Evolutionary conservation across 2,113 vertebrate species (phyloP).

Genomic region (Fregetta grallaria): DNA sequence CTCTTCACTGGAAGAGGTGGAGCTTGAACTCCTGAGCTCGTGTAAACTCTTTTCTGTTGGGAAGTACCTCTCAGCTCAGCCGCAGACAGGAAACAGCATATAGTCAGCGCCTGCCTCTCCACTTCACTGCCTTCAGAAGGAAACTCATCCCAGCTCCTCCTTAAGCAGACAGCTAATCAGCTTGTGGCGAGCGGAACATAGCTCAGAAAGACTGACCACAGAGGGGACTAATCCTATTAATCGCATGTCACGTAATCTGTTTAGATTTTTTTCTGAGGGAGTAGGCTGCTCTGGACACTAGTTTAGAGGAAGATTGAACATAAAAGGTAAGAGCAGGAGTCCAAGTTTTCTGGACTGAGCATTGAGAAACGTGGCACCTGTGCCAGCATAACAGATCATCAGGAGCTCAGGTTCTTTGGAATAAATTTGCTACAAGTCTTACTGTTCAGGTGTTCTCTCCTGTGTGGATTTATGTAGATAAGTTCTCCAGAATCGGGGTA

Average conservation of each 20-base stretch:
- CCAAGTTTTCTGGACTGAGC: background rate
- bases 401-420: background rate
- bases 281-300: slow-evolving; percentile 7
- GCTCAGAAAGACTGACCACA: slow-evolving; percentile 4
- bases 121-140: slow-evolving; percentile 4
- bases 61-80: slow-evolving; percentile 45
- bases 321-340: slow-evolving; percentile 34
- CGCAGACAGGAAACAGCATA: slow-evolving; percentile 29
- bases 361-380: background rate
- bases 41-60: background rate
- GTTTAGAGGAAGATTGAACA: slow-evolving; percentile 9
- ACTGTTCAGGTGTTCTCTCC: background rate
- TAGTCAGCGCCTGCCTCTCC: slow-evolving; percentile 20
- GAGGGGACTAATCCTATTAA: background rate
- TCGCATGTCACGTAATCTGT: background rate
- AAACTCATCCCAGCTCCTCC: slow-evolving; percentile 33
- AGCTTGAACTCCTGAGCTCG: slow-evolving; percentile 31
- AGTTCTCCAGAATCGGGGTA: background rate
- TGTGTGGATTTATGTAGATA: background rate
- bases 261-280: background rate
- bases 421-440: background rate
- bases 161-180: slow-evolving; percentile 8
- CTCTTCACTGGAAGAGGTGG: slow-evolving; percentile 22
- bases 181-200: background rate
- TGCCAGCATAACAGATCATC: background rate